phyloP scores from a whole-genome alignment of 2,888 invertebrate genomes.

The Scaptomyza parva region DNA sequence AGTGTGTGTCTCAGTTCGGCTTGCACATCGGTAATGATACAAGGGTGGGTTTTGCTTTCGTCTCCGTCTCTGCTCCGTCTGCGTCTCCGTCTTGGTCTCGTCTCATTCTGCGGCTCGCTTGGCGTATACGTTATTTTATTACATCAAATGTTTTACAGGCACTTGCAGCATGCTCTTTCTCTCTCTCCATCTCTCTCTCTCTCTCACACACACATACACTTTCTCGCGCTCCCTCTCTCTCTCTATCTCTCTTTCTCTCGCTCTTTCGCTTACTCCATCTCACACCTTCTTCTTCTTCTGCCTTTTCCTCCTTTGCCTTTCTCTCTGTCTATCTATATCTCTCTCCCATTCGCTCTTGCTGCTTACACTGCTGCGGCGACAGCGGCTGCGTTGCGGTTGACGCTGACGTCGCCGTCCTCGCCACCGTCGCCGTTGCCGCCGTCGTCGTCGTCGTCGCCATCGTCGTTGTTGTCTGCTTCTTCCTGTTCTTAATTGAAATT shows the following conservation, averaged over 20 bases:
- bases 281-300: background rate
- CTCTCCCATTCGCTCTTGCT: constrained; percentile 23
- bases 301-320: too few relatives aligned
- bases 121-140: constrained; percentile 80
- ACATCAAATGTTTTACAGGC: constrained; percentile 78
- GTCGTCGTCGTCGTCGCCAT: constrained; percentile 38
- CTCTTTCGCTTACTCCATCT: background rate
- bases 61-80: constrained; percentile 28
- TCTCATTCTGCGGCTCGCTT: constrained; percentile 55
- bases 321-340: constrained; percentile 10
- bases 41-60: constrained; percentile 55
- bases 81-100: constrained; percentile 41
- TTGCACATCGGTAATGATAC: constrained; percentile 50
- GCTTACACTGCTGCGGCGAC: constrained; percentile 21
- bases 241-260: background rate
- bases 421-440: constrained; percentile 11
- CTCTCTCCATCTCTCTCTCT: constrained; percentile 13
- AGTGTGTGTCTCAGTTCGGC: constrained; percentile 36
- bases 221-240: constrained; percentile 6
- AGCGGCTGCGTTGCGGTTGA: constrained; percentile 57
- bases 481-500: constrained; percentile 83
- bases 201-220: background rate
- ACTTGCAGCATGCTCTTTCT: constrained; percentile 51
- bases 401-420: constrained; percentile 43
- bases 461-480: constrained; percentile 68